phyloP scores from a whole-genome alignment of 2,113 vertebrate species.

The Furnarius figulus region DNA sequence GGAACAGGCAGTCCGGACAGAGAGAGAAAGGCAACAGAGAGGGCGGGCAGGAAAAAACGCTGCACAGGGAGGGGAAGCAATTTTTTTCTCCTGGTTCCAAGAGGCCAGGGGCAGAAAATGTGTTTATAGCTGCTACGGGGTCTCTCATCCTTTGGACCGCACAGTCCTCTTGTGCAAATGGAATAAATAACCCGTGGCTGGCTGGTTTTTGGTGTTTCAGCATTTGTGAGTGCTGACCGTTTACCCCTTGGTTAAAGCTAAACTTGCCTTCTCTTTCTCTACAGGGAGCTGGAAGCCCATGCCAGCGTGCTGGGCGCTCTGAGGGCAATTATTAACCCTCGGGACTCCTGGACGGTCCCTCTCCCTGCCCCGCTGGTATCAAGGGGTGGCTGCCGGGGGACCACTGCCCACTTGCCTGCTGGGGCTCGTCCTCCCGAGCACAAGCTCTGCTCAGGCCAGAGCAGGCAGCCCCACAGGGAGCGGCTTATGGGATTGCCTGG shows the following conservation, averaged over 20 bases:
- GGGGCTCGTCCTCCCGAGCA: neutral
- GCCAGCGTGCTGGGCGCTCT: neutral
- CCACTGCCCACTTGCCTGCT: neutral
- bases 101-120: neutral
- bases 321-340: constrained; percentile 33
- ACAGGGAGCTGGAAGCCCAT: neutral
- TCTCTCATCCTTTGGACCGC: constrained; percentile 5
- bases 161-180: neutral
- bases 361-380: neutral
- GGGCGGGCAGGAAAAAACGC: neutral
- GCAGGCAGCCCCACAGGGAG: neutral
- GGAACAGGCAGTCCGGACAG: constrained; percentile 18
- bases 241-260: constrained; percentile 65
- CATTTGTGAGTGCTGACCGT: constrained; percentile 52
- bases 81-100: neutral
- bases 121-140: neutral
- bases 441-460: neutral
- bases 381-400: neutral
- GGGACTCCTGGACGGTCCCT: neutral
- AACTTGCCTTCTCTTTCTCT: constrained; percentile 20
- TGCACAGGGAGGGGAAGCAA: neutral
- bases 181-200: constrained; percentile 31
- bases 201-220: constrained; percentile 46
- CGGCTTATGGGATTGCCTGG: neutral
- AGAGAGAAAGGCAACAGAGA: neutral